A percentile compares a stretch with the other conserved stretches of the same genome.
Conservation (phyloP, 2,113 vertebrate genomes). For the Neolamprologus longior region DNA sequence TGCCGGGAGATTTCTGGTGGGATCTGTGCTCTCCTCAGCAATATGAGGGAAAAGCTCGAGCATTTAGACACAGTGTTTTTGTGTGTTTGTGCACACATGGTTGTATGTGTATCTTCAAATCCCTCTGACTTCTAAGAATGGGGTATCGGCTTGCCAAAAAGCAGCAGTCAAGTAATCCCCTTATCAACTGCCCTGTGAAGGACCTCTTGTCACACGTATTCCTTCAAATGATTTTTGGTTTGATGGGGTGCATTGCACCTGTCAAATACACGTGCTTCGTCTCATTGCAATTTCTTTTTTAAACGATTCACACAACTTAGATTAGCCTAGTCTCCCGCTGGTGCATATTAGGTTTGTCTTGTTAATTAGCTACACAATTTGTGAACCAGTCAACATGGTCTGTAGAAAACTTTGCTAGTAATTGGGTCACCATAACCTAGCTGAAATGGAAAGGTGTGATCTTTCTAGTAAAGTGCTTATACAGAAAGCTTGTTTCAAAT, state of each 20-base stretch:
- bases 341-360: neutral
- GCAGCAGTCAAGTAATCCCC: conserved; percentile 14
- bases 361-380: neutral
- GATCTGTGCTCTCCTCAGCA: conserved; percentile 12
- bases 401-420: neutral
- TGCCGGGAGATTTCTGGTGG: conserved; percentile 25
- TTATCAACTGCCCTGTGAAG: conserved; percentile 15
- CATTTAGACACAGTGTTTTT: neutral
- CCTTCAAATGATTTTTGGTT: conserved; percentile 17
- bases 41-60: neutral
- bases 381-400: neutral
- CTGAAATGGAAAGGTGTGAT: neutral
- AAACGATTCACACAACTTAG: neutral
- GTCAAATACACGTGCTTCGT: neutral
- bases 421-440: neutral
- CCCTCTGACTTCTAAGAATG: conserved; percentile 14
- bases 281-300: neutral
- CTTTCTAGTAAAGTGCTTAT: neutral
- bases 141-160: neutral
- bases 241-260: neutral
- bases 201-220: neutral
- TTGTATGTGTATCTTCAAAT: conserved; percentile 10
- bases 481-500: neutral
- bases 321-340: neutral
- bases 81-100: neutral